Conservation (phyloP, 2,797 vertebrate species). For the Rhadinocentrus ornatus region DNA sequence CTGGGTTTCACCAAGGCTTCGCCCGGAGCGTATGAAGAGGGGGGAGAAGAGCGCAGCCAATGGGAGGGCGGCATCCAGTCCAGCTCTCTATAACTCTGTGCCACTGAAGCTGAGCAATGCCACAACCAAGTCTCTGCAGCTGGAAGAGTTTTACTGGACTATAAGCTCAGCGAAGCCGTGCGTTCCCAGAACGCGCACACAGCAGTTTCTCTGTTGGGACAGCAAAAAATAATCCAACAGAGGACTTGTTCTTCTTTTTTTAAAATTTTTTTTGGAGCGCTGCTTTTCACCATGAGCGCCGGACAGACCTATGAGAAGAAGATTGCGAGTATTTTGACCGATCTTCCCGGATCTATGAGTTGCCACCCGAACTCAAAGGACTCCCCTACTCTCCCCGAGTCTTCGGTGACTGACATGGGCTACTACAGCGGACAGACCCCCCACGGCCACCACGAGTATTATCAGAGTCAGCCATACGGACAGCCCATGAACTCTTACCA, state of each 20-base stretch:
- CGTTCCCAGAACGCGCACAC: slow-evolving; percentile 43
- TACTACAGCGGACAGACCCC: slow-evolving; percentile 90
- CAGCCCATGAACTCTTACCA: slow-evolving; percentile 91
- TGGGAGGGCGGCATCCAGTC: slow-evolving; percentile 88
- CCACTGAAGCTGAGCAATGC: slow-evolving; percentile 83
- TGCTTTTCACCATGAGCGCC: slow-evolving; percentile 85
- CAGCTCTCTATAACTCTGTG: slow-evolving; percentile 92
- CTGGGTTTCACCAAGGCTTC: slow-evolving; percentile 76
- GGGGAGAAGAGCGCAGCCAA: slow-evolving; percentile 85
- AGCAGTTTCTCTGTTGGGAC: slow-evolving; percentile 19
- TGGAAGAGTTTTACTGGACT: slow-evolving; percentile 72
- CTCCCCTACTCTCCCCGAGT: slow-evolving; percentile 96
- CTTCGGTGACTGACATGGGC: slow-evolving; percentile 95
- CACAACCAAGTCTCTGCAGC: slow-evolving; percentile 77
- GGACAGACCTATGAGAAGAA: slow-evolving; percentile 95
- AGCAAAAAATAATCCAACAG: slow-evolving; percentile 19
- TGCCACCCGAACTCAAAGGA: slow-evolving; percentile 97
- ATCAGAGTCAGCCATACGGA: slow-evolving; percentile 87
- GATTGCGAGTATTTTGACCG: slow-evolving; percentile 92
- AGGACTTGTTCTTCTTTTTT: slow-evolving; percentile 57
- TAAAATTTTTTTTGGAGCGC: slow-evolving; percentile 33
- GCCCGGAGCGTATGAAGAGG: slow-evolving; percentile 83
- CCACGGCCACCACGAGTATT: slow-evolving; percentile 91
- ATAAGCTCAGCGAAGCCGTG: slow-evolving; percentile 58
- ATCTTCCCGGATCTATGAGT: slow-evolving; percentile 93